A percentile compares a stretch with the other conserved stretches of the same genome.
Conservation (phyloP, 2,888 invertebrate genomes). For the Nemoura dubitans region DNA sequence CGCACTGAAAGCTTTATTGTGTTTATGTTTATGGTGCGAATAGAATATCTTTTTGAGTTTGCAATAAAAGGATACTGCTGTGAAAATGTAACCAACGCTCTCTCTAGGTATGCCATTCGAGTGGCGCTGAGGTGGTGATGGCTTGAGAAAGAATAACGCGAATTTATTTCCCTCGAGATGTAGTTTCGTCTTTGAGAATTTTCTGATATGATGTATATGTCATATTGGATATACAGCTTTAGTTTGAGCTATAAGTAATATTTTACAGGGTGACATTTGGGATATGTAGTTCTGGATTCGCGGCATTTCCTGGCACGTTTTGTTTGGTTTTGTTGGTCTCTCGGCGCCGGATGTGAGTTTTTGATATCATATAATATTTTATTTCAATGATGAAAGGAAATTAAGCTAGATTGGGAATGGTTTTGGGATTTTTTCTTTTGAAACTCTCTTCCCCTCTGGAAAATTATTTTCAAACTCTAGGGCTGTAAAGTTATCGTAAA, state of each 20-base stretch:
- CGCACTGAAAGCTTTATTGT: conserved; percentile 1
- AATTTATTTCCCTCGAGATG: background rate
- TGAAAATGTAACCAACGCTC: background rate
- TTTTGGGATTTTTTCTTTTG: background rate
- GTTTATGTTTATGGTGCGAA: background rate
- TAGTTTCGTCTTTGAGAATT: background rate
- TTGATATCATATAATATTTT: background rate
- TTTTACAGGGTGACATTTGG: background rate
- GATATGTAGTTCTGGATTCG: background rate
- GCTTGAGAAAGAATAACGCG: background rate
- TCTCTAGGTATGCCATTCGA: background rate
- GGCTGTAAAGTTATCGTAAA: background rate
- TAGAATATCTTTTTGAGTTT: background rate
- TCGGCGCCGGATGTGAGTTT: background rate
- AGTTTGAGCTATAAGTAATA: background rate
- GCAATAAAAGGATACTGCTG: background rate
- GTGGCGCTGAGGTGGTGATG: background rate
- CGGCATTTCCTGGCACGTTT: background rate
- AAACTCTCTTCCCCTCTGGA: background rate
- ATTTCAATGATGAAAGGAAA: background rate
- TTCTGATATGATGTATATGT: background rate
- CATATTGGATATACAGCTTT: background rate
- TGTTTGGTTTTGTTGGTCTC: too few relatives aligned
- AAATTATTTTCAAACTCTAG: background rate
- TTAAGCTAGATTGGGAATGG: background rate